Percentiles rank a stretch among this genome's conserved stretches.
Evolutionary conservation across 1,140 invertebrate species (phyloP).

Genomic region (Apis cerana): DNA sequence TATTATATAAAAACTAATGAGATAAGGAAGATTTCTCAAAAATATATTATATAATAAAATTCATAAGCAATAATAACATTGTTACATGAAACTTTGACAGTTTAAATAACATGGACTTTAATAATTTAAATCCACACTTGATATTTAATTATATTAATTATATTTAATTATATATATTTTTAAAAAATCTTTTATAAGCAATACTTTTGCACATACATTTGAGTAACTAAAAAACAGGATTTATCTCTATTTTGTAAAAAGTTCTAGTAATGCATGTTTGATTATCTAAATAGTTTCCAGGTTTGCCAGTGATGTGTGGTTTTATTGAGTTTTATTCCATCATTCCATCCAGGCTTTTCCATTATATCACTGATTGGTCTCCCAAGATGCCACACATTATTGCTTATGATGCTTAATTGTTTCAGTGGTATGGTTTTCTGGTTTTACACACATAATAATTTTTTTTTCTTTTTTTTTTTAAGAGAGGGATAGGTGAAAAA

Average conservation of each 20-base stretch:
- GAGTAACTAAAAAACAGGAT: background rate
- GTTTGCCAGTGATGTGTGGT: slow-evolving; percentile 58
- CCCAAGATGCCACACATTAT: slow-evolving; percentile 57
- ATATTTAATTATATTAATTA: background rate
- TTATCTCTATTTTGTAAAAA: slow-evolving; percentile 17
- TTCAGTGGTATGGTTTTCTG: slow-evolving; percentile 62
- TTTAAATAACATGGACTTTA: background rate
- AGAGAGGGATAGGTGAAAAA: slow-evolving; percentile 46
- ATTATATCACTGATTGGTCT: slow-evolving; percentile 61
- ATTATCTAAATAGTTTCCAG: slow-evolving; percentile 60
- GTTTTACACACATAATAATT: slow-evolving; percentile 38
- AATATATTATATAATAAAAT: background rate
- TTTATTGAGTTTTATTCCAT: slow-evolving; percentile 64
- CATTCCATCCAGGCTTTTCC: slow-evolving; percentile 60
- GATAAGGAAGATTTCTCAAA: background rate
- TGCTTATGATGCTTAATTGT: slow-evolving; percentile 63
- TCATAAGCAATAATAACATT: background rate
- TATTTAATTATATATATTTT: background rate
- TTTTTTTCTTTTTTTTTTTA: slow-evolving; percentile 26
- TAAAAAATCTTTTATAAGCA: background rate
- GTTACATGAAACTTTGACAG: background rate
- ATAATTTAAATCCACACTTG: background rate
- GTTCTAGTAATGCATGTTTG: slow-evolving; percentile 57
- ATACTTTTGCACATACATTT: background rate
- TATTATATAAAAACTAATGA: background rate